A percentile compares a stretch with the other conserved stretches of the same genome.
These are phyloP conservation scores for Zingel zingel DNA, from an alignment of 2,113 vertebrate genomes.

Conservation along the genomic window DNA sequence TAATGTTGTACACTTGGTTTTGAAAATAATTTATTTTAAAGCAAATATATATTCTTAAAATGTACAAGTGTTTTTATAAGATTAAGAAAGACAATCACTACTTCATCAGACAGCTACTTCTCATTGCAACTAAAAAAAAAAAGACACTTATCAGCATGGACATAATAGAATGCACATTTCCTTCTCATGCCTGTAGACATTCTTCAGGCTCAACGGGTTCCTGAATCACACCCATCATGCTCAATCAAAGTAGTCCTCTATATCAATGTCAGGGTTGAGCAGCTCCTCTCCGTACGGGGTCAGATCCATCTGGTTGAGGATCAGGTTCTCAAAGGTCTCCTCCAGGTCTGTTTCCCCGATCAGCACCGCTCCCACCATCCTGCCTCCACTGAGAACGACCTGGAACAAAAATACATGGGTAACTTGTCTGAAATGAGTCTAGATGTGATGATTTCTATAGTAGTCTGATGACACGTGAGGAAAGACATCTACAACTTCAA, in stretches of 20 bases:
- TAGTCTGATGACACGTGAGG: neutral
- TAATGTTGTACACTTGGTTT: neutral
- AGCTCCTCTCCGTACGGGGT: slow-evolving; percentile 92
- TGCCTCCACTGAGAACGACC: slow-evolving; percentile 89
- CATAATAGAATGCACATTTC: neutral
- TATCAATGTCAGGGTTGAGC: slow-evolving; percentile 93
- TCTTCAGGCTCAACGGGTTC: neutral
- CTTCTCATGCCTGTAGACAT: neutral
- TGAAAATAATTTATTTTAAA: slow-evolving; percentile 33
- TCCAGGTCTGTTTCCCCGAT: slow-evolving; percentile 96
- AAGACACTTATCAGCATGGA: neutral
- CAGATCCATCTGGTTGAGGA: slow-evolving; percentile 97
- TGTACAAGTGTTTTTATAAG: neutral
- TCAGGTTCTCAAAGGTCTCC: slow-evolving; percentile 98
- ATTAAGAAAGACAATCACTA: neutral
- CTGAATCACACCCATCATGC: neutral
- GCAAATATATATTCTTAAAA: slow-evolving; percentile 17
- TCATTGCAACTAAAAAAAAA: neutral
- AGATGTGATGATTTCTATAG: neutral
- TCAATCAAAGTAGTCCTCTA: slow-evolving; percentile 99
- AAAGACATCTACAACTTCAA: neutral
- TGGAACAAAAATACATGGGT: slow-evolving; percentile 8
- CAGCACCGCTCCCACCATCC: slow-evolving; percentile 94
- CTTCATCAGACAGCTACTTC: neutral
- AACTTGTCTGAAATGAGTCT: neutral